Evolutionary conservation across 1,140 invertebrate genomes (phyloP).

Genomic region (Ceratina australensis): DNA sequence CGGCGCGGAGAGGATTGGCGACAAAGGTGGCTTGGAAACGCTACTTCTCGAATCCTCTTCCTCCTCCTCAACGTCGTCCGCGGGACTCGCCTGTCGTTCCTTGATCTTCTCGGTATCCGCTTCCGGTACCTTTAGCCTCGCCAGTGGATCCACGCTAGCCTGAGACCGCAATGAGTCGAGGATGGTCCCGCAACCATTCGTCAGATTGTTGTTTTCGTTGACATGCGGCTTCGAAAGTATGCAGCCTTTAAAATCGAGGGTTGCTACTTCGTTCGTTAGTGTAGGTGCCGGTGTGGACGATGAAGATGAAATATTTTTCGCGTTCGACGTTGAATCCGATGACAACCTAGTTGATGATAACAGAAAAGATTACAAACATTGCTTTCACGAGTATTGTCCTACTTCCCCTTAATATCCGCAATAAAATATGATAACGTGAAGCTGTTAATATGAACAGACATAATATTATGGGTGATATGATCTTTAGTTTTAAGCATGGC

Average conservation of each 20-base stretch:
- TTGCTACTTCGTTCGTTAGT: conserved; percentile 25
- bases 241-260: conserved; percentile 57
- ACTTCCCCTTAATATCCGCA: neutral
- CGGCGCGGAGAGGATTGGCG: conserved; percentile 87
- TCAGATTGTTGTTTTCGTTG: conserved; percentile 75
- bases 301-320: conserved; percentile 37
- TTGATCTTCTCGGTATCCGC: conserved; percentile 52
- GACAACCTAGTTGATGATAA: conserved; percentile 48
- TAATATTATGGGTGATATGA: neutral
- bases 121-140: conserved; percentile 45
- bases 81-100: conserved; percentile 34
- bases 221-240: conserved; percentile 64
- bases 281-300: conserved; percentile 21
- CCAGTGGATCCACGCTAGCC: conserved; percentile 58
- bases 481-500: neutral
- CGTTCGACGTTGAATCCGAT: conserved; percentile 62
- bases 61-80: conserved; percentile 69
- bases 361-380: neutral
- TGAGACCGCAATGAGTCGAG: conserved; percentile 48
- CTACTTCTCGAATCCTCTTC: conserved; percentile 73
- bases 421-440: neutral
- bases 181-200: conserved; percentile 55
- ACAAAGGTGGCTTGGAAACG: conserved; percentile 69
- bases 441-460: neutral
- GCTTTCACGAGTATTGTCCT: neutral